Base-by-base conservation (phyloP, 2,888 invertebrate genomes). In the Ceraclea dissimilis region DNA sequence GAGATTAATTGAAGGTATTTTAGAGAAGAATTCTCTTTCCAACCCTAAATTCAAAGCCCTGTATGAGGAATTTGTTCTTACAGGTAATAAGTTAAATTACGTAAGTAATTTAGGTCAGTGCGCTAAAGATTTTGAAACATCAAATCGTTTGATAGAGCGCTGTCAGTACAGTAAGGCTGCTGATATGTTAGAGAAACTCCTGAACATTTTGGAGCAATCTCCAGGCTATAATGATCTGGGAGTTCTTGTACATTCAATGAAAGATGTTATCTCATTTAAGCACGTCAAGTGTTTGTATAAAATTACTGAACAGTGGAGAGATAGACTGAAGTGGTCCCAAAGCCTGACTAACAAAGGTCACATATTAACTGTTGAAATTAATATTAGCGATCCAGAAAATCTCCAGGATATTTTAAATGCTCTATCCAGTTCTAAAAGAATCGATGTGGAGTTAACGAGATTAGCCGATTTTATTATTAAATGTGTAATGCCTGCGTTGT, bases 401-500 rank as follows among this genome's bases (percentile, higher is more conserved):
- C 65, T 75, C 43, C 68, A 76, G 57, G 75, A 71, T 56, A 68
- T 76, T 34, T 63, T 78, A n/a, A 72, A 70, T 59, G 72, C 76
- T 13, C 64, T 78, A 1, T 70, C 73, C 63, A 64, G 64, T 6
- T 72, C 74, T 1, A 70, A 75, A 10, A 69, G 73, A 54, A 65
- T 78, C 53, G 72, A 74, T 63, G 71, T 73, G 2, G 77, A 76
- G 62, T 68, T 78, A 1, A 69, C 70, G 2, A 52, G 69, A 5
- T 77, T 78, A 63, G 74, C 75, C n/a, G 67, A 74, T 60, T 77
- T 77, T 62, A 75, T 78, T 56, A 68, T 75, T 31, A 67, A 75
- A 17, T 67, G 72, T 54, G 57, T 78, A 16, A 64, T 76, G 2
- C 72, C 73, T 48, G 72, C 73, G 63, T 67, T 78, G 0, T 72